phyloP scores from a whole-genome alignment of 2,888 invertebrate species.

The Idaea biselata region DNA sequence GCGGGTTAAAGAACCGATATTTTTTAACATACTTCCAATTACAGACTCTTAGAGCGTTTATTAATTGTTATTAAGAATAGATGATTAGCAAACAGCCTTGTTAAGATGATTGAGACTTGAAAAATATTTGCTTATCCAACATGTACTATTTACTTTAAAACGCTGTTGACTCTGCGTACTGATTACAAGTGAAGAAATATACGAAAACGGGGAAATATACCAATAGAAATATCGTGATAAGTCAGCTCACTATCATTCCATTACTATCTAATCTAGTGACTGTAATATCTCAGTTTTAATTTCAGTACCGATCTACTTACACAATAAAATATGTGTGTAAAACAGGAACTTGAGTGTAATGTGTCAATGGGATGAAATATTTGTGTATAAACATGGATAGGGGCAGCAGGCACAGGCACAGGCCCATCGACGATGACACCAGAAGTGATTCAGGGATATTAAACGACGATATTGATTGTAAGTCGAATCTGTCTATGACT shows the following conservation, averaged over 20 bases:
- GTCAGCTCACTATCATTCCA: slow-evolving; percentile 52
- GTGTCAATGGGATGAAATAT: slow-evolving; percentile 30
- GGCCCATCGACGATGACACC: slow-evolving; percentile 71
- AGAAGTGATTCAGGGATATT: slow-evolving; percentile 64
- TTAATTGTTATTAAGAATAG: slow-evolving; percentile 6
- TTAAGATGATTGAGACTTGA: background rate
- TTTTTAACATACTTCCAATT: no score
- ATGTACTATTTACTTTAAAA: slow-evolving; percentile 12
- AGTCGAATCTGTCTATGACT: slow-evolving; percentile 37
- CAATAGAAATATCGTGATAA: slow-evolving; percentile 60
- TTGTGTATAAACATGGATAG: slow-evolving; percentile 32
- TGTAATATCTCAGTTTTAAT: slow-evolving; percentile 71
- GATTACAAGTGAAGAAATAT: slow-evolving; percentile 37
- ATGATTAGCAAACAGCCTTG: background rate
- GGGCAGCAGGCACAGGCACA: slow-evolving; percentile 37
- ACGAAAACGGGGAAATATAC: slow-evolving; percentile 33
- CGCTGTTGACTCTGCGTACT: slow-evolving; percentile 32
- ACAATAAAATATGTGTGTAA: slow-evolving; percentile 40
- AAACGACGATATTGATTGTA: slow-evolving; percentile 53
- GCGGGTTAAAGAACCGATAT: no score
- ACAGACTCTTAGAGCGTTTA: no score
- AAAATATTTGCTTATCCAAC: background rate
- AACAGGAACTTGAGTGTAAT: slow-evolving; percentile 37
- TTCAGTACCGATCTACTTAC: slow-evolving; percentile 51
- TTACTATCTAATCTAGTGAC: slow-evolving; percentile 67